Evolutionary conservation across 2,888 invertebrate genomes (phyloP).

Genomic region (Altica lythri): DNA sequence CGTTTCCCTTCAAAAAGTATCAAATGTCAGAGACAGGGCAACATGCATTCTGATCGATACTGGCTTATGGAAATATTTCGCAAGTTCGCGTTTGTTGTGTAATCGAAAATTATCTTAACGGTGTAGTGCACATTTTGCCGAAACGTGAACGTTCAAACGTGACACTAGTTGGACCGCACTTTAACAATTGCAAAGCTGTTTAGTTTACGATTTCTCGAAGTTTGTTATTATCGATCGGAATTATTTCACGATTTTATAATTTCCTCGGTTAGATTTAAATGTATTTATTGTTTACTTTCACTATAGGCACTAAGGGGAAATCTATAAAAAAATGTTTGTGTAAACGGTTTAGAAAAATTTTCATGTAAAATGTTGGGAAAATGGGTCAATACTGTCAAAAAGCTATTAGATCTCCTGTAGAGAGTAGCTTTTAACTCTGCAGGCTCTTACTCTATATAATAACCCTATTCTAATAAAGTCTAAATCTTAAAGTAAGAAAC

Average conservation of each 20-base stretch:
- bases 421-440: too few relatives aligned
- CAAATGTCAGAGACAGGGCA: constrained; percentile 3
- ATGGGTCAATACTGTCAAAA: too few relatives aligned
- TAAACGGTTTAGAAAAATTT: too few relatives aligned
- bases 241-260: constrained; percentile 3
- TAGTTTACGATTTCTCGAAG: not conserved
- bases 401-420: too few relatives aligned
- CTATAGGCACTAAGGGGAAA: too few relatives aligned
- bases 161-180: constrained; percentile 1
- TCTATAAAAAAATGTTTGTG: too few relatives aligned
- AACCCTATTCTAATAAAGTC: too few relatives aligned
- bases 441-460: too few relatives aligned
- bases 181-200: constrained; percentile 2
- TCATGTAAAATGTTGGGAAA: too few relatives aligned
- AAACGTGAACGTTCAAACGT: not conserved
- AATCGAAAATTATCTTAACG: constrained; percentile 18
- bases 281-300: not conserved
- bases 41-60: constrained; percentile 7
- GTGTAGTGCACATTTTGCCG: constrained; percentile 7
- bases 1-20: constrained; percentile 6
- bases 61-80: constrained; percentile 11
- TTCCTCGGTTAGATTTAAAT: not conserved
- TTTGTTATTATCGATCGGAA: not conserved
- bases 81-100: constrained; percentile 10
- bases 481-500: too few relatives aligned